Conservation (phyloP, 2,797 vertebrate genomes). For the Pristis pectinata region DNA sequence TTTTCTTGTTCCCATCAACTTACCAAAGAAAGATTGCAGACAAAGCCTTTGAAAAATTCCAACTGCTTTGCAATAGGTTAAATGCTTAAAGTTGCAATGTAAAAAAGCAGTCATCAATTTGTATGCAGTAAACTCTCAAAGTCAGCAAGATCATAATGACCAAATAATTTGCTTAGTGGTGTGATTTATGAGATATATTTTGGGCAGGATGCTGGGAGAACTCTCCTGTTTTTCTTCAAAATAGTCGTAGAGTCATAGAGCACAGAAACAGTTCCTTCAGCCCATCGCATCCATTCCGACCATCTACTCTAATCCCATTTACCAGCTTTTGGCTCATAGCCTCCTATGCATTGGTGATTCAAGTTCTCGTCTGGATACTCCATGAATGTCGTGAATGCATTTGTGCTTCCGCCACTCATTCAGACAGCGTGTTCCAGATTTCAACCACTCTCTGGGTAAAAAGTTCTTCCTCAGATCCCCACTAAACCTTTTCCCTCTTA, state of each 20-base stretch:
- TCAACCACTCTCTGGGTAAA: no score
- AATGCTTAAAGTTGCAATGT: not conserved
- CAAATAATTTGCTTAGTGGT: not conserved
- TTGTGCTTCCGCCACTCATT: no score
- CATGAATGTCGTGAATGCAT: no score
- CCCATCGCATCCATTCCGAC: no score
- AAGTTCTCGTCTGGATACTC: no score
- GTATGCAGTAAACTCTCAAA: not conserved
- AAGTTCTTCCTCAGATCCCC: no score
- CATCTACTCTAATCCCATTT: no score
- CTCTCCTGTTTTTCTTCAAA: not conserved
- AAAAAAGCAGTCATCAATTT: not conserved
- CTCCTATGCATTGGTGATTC: no score
- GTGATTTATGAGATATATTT: not conserved
- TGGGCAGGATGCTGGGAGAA: not conserved
- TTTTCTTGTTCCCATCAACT: not conserved
- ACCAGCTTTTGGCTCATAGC: no score
- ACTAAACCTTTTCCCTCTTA: no score
- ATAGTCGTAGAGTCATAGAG: not conserved
- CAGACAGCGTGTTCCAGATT: no score
- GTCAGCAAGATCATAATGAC: not conserved
- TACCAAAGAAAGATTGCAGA: not conserved
- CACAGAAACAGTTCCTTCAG: no score
- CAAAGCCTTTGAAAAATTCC: not conserved
- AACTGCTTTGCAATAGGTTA: not conserved